Base-by-base conservation (phyloP, 2,113 vertebrate genomes). In the Pseudorhombus dupliciocellatus region DNA sequence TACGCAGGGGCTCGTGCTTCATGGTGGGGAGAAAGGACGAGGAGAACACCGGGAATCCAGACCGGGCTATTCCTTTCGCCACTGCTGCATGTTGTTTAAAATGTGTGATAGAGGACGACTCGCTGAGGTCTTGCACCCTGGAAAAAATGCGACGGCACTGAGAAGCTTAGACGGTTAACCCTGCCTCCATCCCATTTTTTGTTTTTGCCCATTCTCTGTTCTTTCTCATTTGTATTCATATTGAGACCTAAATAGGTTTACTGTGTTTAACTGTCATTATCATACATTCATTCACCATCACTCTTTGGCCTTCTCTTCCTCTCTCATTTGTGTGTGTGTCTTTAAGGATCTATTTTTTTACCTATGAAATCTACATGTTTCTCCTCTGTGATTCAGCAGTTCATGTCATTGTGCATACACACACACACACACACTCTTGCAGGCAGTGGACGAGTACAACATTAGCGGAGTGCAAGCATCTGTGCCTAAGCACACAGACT, bases 121-220 rank as follows among this genome's bases (percentile, higher is more conserved):
- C 12, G 24, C 70, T 52, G 71, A 70, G 75, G 75, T 76, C 34
- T 37, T 37, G 12, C 12, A 37, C 34, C 34, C 60, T 28, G 67
- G 63, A 73, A 64, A 70, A 70, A 76, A 77, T 83, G 50, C 73
- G 84, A 82, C 81, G 78, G 74, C 80, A 73, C 85, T 64, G 74
- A 80, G 70, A 62, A 86, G 83, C 81, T 87, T 87, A 80, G 76
- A 85, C 53, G 53, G 69, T 87, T 85, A 91, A 90, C 89, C 77
- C 56, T 77, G 64, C 57, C 60, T 68, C 40, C 59, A 75, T 63
- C 52, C 69, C 24, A 61, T 75, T 86, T 86, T 86, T 86, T 79
- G 20, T 61, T 83, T 74, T 65, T 26, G 31, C 62, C 55, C 61
- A 63, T 61, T 59, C 74, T 73, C 34, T 46, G 48, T 75, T 74